phyloP scores from a whole-genome alignment of 2,888 invertebrate genomes.

The Pseudeuparius sepicola region DNA sequence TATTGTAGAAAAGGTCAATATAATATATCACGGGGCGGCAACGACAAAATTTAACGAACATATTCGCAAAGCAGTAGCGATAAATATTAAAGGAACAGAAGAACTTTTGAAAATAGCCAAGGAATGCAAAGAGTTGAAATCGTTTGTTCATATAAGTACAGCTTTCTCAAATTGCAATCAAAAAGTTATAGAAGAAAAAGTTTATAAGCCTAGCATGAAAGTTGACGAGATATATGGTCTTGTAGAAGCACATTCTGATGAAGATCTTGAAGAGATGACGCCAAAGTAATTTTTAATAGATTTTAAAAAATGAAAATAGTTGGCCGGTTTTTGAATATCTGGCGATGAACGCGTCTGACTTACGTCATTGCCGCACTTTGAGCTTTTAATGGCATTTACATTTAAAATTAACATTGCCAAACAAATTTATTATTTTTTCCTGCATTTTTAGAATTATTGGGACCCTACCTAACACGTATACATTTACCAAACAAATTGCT shows the following conservation, averaged over 20 bases:
- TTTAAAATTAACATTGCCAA: conserved; percentile 25
- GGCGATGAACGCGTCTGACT: too few relatives aligned
- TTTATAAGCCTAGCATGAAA: conserved; percentile 24
- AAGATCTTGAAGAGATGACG: conserved; percentile 32
- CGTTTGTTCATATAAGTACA: conserved; percentile 26
- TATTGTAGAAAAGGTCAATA: conserved; percentile 38
- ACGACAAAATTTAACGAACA: conserved; percentile 64
- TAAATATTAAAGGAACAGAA: conserved; percentile 56
- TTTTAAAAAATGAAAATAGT: too few relatives aligned
- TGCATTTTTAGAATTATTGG: conserved; percentile 37
- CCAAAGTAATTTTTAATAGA: too few relatives aligned
- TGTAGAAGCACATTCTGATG: conserved; percentile 33
- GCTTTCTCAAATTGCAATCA: conserved; percentile 25
- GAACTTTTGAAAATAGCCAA: conserved; percentile 53
- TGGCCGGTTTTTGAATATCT: too few relatives aligned
- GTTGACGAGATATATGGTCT: conserved; percentile 37
- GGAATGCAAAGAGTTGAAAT: conserved; percentile 47
- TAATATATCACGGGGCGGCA: conserved; percentile 65
- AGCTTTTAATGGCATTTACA: too few relatives aligned
- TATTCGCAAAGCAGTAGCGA: conserved; percentile 51
- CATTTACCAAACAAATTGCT: conserved; percentile 61
- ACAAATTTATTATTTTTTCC: conserved; percentile 1
- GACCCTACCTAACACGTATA: conserved; percentile 61
- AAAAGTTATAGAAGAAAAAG: conserved; percentile 23
- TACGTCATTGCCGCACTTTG: too few relatives aligned